A percentile compares a stretch with the other conserved stretches of the same genome.
Conservation (phyloP, 2,113 vertebrate species). For the Sphyrna mokarran region DNA sequence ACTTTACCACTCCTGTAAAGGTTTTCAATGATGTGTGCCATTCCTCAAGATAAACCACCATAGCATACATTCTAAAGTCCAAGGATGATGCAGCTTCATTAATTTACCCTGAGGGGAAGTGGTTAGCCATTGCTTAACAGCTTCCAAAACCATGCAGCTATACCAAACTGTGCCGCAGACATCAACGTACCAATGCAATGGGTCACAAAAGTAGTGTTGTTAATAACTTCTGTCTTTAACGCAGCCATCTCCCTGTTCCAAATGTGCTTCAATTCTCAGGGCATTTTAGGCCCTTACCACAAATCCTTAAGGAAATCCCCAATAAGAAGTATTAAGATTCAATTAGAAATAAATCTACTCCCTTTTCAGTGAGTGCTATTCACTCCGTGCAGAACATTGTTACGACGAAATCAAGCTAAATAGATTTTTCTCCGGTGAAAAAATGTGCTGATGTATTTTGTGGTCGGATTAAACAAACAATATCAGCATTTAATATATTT, state of each 20-base stretch:
- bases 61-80: no score
- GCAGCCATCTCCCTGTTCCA: not conserved
- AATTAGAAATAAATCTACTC: not conserved
- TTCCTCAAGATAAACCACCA: not conserved
- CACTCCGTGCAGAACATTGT: not conserved
- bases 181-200: not conserved
- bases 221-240: not conserved
- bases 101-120: not conserved
- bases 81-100: not conserved
- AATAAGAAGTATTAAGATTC: conserved; percentile 21
- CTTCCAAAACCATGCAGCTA: not conserved
- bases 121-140: not conserved
- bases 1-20: not conserved
- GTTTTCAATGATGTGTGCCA: not conserved
- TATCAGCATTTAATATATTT: not conserved
- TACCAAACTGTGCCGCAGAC: not conserved
- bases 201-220: not conserved
- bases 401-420: not conserved
- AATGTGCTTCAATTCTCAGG: not conserved
- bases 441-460: conserved; percentile 19
- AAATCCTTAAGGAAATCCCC: conserved; percentile 12
- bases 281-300: not conserved
- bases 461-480: conserved; percentile 12
- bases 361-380: not conserved
- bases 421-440: not conserved